Evolutionary conservation across 2,888 invertebrate genomes (phyloP).

Genomic region (Athalia cordata): DNA sequence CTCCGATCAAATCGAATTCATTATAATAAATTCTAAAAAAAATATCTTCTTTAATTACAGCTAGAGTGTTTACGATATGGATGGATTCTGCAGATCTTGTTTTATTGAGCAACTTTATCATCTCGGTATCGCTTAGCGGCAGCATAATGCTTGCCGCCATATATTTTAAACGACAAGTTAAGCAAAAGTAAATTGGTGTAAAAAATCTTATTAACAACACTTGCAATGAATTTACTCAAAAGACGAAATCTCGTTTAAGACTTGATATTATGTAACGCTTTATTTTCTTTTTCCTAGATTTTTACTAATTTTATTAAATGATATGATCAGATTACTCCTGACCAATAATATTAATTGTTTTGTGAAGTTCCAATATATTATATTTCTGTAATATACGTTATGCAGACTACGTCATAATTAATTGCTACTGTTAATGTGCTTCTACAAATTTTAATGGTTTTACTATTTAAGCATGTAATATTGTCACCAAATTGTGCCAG

Average conservation of each 20-base stretch:
- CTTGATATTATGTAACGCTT: neutral
- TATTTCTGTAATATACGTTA: too few relatives aligned
- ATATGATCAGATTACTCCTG: too few relatives aligned
- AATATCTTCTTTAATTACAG: constrained; percentile 73
- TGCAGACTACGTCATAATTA: too few relatives aligned
- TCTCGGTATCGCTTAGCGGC: constrained; percentile 83
- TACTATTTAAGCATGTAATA: too few relatives aligned
- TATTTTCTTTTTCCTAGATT: neutral
- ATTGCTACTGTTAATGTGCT: too few relatives aligned
- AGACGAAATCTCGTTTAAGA: neutral
- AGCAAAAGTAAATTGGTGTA: constrained; percentile 58
- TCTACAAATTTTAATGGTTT: too few relatives aligned
- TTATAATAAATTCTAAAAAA: neutral
- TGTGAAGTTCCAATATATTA: too few relatives aligned
- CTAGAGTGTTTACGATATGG: constrained; percentile 86
- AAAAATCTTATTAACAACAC: constrained; percentile 2
- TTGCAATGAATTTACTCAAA: neutral
- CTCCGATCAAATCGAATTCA: too few relatives aligned
- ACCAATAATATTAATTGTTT: too few relatives aligned
- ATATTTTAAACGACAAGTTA: constrained; percentile 76
- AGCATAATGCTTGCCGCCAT: constrained; percentile 83
- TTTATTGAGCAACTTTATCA: constrained; percentile 83
- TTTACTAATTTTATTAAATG: neutral
- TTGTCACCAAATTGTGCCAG: too few relatives aligned
- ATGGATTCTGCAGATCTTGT: constrained; percentile 86